phyloP scores from a whole-genome alignment of 2,888 invertebrate species.

The Anthophora plumipes region DNA sequence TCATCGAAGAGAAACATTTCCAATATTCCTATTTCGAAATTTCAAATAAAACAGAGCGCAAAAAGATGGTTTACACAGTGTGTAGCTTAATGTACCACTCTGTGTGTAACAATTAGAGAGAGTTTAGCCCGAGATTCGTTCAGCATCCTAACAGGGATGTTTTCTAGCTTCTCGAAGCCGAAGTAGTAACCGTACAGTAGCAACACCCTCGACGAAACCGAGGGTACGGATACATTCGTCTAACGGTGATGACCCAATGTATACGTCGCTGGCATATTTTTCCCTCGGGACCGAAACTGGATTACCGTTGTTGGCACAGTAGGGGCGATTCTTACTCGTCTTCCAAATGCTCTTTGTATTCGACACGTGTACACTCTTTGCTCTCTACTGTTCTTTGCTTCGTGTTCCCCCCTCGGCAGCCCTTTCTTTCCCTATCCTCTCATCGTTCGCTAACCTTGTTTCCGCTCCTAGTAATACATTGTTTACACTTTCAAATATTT shows the following conservation, averaged over 20 bases:
- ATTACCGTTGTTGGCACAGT: constrained; percentile 76
- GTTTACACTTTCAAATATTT: constrained; percentile 14
- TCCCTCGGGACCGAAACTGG: constrained; percentile 78
- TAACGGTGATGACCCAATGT: constrained; percentile 37
- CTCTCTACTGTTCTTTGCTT: neutral
- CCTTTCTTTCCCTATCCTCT: constrained; percentile 7
- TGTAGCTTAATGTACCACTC: too few species aligned
- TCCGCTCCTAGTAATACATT: constrained; percentile 16
- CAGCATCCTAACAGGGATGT: constrained; percentile 42
- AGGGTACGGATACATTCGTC: constrained; percentile 36
- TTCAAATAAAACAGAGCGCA: too few species aligned
- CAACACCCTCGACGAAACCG: constrained; percentile 11
- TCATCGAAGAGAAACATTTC: too few species aligned
- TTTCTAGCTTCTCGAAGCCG: constrained; percentile 36
- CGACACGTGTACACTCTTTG: constrained; percentile 73
- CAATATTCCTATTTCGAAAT: too few species aligned
- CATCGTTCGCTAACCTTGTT: constrained; percentile 36
- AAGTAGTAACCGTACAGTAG: constrained; percentile 15
- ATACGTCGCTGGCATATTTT: constrained; percentile 79
- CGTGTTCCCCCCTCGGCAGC: neutral
- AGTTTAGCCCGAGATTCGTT: constrained; percentile 49
- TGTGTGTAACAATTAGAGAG: constrained; percentile 58
- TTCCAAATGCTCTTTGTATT: constrained; percentile 74
- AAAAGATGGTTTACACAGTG: too few species aligned
- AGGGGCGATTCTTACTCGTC: constrained; percentile 68